Base-by-base conservation (phyloP, 2,888 invertebrate species). In the Ametastegia equiseti region DNA sequence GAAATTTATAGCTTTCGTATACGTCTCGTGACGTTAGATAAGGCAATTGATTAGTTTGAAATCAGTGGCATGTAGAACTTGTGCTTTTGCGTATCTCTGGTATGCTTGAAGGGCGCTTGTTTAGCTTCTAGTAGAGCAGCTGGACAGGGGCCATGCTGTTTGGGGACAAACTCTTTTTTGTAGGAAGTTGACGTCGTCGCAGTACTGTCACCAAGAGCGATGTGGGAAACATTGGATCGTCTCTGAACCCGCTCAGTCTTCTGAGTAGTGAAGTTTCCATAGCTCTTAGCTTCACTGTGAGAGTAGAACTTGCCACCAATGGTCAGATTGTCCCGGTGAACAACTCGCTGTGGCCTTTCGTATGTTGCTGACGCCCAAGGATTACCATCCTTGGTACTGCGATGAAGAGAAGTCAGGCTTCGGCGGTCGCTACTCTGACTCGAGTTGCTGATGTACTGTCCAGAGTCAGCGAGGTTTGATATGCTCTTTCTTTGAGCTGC, bases 401-500 rank as follows among this genome's bases (percentile, higher is more conserved):
- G 94, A 89, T 97, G 97, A 89, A 97, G 94, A 1, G 96, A 95
- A 86, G 96, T 97, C 60, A 96, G 94, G 88, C 97, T 97, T 86
- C 95, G 95, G 82, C 97, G 93, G 84, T 97, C 96, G 11, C 93
- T 94, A 85, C 94, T 95, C 82, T 95, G 94, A 0, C 94, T 93
- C 1, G 95, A 94, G 84, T 94, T 95, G 83, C 93, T 94, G 81
- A 94, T 94, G 86, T 94, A 95, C 86, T 95, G 94, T 11, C 95
- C 95, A 85, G 94, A 95, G 83, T 96, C 96, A 81, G 96, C 95
- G 0, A 97, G 92, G 89, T 97, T 97, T 33, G 95, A 94, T 82
- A 97, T 96, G 82, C 97, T 97, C 90, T 96, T 96, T 77, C 96
- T 94, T 91, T 96, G 96, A 83, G 96, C 95, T 33, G 96, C 95